phyloP scores from a whole-genome alignment of 2,797 vertebrate species.

The Falco rusticolus region DNA sequence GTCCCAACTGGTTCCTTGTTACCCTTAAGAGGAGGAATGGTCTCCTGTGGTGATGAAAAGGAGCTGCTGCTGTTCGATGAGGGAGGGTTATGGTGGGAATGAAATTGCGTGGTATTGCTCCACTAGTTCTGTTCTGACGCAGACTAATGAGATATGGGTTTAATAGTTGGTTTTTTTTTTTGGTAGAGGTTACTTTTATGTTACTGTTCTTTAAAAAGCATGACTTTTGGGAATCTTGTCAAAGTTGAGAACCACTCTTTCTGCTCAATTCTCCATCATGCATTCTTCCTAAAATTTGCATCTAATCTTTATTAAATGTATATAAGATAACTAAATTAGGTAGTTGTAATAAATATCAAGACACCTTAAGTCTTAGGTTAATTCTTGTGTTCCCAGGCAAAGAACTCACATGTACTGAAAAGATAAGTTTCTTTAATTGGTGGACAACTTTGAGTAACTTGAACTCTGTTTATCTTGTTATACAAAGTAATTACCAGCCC shows the following conservation, averaged over 20 bases:
- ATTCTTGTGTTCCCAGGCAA: neutral
- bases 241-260: neutral
- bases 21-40: constrained; percentile 35
- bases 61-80: neutral
- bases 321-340: neutral
- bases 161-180: neutral
- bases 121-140: neutral
- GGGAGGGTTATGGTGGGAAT: neutral
- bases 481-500: neutral
- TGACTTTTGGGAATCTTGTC: neutral
- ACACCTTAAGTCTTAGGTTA: neutral
- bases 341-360: neutral
- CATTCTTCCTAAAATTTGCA: neutral
- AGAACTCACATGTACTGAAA: neutral
- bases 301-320: neutral
- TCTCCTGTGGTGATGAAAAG: constrained; percentile 65
- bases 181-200: neutral
- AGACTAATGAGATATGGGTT: neutral
- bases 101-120: neutral
- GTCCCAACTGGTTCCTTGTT: constrained; percentile 64
- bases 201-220: neutral
- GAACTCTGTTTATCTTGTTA: constrained; percentile 47
- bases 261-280: neutral
- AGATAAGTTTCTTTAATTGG: constrained; percentile 29
- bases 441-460: constrained; percentile 34